Conservation (phyloP, 2,888 invertebrate species). For the Lasioglossum pauxillum region DNA sequence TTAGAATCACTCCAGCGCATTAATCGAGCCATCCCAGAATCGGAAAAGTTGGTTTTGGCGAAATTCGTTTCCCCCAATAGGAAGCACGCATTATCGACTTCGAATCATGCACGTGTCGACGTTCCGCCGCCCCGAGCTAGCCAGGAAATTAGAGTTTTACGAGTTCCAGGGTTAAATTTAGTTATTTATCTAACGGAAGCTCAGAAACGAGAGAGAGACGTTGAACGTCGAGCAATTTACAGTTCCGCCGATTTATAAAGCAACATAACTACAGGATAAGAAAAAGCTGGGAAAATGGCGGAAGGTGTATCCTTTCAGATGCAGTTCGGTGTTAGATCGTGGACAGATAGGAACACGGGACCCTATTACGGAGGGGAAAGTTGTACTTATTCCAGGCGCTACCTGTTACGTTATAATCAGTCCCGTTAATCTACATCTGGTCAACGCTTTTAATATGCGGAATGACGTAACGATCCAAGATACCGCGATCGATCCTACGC, state of each 20-base stretch:
- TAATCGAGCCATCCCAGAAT: background rate
- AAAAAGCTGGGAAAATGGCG: background rate
- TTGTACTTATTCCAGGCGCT: constrained; percentile 21
- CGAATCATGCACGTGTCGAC: constrained; percentile 39
- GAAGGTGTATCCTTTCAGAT: background rate
- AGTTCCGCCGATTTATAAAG: background rate
- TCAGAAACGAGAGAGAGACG: background rate
- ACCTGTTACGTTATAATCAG: constrained; percentile 38
- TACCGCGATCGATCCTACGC: constrained; percentile 49
- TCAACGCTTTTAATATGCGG: constrained; percentile 18
- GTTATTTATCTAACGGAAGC: constrained; percentile 7
- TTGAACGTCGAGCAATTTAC: background rate
- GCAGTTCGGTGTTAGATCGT: background rate
- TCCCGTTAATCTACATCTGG: constrained; percentile 35
- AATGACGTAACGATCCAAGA: constrained; percentile 48
- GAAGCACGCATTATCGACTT: constrained; percentile 22
- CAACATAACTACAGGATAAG: background rate
- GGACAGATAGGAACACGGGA: background rate
- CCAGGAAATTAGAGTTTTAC: constrained; percentile 40
- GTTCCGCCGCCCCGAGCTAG: constrained; percentile 22
- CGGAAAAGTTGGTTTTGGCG: background rate
- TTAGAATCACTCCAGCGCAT: background rate
- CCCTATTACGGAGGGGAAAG: constrained; percentile 29
- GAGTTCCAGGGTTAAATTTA: background rate
- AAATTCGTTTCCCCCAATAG: constrained; percentile 17